Evolutionary conservation across 2,797 vertebrate species (phyloP), one percentile per base, ranked within the genome.

Genomic region (Leptodactylus fallax): DNA sequence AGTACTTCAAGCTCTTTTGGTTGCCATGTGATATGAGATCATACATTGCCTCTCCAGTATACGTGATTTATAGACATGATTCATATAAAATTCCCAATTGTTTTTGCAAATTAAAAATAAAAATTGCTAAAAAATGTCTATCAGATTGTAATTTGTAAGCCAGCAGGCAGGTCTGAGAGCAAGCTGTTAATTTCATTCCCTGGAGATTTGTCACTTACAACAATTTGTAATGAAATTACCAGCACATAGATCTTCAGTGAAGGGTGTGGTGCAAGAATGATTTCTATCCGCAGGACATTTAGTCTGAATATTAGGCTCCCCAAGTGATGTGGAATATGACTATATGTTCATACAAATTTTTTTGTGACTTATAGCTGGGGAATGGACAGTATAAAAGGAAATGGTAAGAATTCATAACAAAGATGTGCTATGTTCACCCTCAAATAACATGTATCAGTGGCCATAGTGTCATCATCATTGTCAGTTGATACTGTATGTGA

Each of bases 181-280:
- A 45, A 82, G 84, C 87, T 90, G 79, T 90, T 91, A 91, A 91
- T 87, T 74, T 87, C 8, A 49, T 72, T 92, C 92, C 90, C 90
- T 12, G 79, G 91, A 92, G 91, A 81, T 87, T 91, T 90, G 83
- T 91, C 90, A 91, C 91, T 93, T 88, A 69, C 86, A 93, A 90
- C 87, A 92, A 93, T 93, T 92, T 93, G 93, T 93, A 92, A 87
- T 16, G 85, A 91, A 93, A 93, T 93, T 90, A 92, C 89, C 91
- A 12, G 58, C 90, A 89, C 87, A 89, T 90, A 89, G 83, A 65
- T 65, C 86, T 87, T 77, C 16, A 51, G 87, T 0, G 3, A 11
- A 91, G 90, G 83, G 90, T 87, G 88, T 67, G 83, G 85, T 49
- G n/a, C 25, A 47, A 89, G 49, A 90, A 89, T 16, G 74, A 79